Conservation (phyloP, 2,797 vertebrate genomes). For the Potorous gilbertii region DNA sequence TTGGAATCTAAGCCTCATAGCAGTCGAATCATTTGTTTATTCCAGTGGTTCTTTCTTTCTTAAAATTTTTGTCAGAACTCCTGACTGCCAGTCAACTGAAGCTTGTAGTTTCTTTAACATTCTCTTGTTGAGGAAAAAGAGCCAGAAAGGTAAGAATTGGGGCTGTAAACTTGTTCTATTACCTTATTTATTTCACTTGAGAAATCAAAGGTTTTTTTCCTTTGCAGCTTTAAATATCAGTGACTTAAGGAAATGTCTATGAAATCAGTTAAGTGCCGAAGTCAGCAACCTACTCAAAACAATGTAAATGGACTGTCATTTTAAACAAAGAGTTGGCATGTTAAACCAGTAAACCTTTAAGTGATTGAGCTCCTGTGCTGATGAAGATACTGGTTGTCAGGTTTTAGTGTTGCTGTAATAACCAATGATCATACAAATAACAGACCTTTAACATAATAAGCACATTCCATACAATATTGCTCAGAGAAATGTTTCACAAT, state of each 20-base stretch:
- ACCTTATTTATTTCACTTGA: not conserved
- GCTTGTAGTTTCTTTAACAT: not conserved
- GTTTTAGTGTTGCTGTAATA: not conserved
- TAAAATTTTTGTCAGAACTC: not conserved
- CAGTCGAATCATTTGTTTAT: not conserved
- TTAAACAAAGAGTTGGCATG: not conserved
- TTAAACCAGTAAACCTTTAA: not conserved
- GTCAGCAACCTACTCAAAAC: not conserved
- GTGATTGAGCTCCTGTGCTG: not conserved
- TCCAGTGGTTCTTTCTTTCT: not conserved
- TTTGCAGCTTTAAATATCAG: not conserved
- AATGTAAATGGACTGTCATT: not conserved
- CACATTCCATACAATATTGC: not conserved
- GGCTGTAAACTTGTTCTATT: not conserved
- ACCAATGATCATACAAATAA: not conserved
- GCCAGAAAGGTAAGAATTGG: not conserved
- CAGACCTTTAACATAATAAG: not conserved
- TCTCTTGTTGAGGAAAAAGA: not conserved
- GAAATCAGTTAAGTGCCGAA: not conserved
- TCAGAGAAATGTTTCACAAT: not conserved
- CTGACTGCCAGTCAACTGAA: slow-evolving; percentile 27
- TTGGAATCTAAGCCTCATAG: not conserved
- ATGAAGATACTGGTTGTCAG: not conserved
- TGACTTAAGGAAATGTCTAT: not conserved
- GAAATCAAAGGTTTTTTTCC: not conserved